These are phyloP conservation scores for Oceanodroma leucorhoa DNA, from an alignment of 2,797 vertebrate genomes.

Conservation along the genomic window DNA sequence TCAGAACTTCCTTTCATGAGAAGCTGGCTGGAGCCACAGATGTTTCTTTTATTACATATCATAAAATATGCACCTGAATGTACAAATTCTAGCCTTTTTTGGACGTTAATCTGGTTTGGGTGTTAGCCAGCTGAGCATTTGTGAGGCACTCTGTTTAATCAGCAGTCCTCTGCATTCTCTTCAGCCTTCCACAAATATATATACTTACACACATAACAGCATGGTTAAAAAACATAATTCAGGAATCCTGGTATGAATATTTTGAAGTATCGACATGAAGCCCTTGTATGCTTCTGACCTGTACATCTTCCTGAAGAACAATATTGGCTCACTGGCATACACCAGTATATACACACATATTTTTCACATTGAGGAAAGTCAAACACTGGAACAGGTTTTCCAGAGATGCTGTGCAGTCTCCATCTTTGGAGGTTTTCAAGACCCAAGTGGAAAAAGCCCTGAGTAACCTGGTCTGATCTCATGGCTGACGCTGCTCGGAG, in stretches of 20 bases:
- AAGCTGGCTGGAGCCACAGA: neutral
- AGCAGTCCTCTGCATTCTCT: neutral
- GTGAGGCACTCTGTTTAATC: neutral
- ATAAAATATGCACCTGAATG: slow-evolving; percentile 19
- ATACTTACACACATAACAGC: neutral
- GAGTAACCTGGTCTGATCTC: neutral
- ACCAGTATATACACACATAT: neutral
- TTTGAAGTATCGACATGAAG: neutral
- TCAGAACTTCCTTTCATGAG: neutral
- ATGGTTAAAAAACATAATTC: neutral
- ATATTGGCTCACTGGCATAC: neutral
- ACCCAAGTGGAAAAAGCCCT: neutral
- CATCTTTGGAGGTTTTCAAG: neutral
- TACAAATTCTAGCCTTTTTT: neutral
- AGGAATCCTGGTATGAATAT: neutral
- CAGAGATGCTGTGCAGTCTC: neutral
- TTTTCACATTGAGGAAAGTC: neutral
- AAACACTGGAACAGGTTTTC: neutral
- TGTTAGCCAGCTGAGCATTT: neutral
- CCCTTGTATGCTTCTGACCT: neutral
- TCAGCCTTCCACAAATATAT: neutral
- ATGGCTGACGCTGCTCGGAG: neutral
- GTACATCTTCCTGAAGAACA: neutral
- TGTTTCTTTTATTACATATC: neutral
- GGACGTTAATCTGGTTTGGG: neutral